Conservation (phyloP, 2,113 vertebrate species). For the Syngnathus typhle region DNA sequence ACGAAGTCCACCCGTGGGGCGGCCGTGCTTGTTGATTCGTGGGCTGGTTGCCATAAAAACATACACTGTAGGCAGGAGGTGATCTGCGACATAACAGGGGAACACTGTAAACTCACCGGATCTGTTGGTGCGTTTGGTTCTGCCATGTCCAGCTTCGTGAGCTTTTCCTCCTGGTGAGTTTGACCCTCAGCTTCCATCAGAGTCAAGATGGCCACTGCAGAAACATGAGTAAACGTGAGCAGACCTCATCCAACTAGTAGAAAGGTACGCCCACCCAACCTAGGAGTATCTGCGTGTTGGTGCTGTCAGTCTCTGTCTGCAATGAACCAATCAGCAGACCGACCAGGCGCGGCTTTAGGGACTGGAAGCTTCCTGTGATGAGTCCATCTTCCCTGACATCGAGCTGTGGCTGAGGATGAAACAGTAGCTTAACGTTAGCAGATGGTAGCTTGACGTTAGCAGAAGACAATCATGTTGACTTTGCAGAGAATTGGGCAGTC, state of each 20-base stretch:
- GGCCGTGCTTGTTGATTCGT: not conserved
- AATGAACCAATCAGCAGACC: conserved; percentile 87
- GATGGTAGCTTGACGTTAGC: not conserved
- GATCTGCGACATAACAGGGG: not conserved
- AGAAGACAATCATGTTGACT: not conserved
- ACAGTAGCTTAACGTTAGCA: not conserved
- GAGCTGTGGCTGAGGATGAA: conserved; percentile 17
- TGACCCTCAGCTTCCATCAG: conserved; percentile 80
- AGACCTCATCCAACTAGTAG: not conserved
- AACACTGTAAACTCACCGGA: not conserved
- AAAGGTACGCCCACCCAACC: conserved; percentile 64
- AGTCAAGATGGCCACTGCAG: conserved; percentile 84
- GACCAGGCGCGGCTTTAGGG: conserved; percentile 82
- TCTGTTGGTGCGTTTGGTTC: not conserved
- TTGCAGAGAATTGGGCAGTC: not conserved
- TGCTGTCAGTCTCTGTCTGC: conserved; percentile 84
- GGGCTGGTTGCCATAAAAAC: not conserved
- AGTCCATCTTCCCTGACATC: conserved; percentile 52
- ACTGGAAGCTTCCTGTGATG: conserved; percentile 46
- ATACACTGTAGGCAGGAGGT: not conserved
- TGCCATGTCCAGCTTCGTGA: conserved; percentile 15
- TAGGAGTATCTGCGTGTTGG: conserved; percentile 90
- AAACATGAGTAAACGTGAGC: not conserved
- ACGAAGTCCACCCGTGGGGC: conserved; percentile 35
- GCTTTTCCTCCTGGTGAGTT: conserved; percentile 53